A percentile compares a stretch with the other conserved stretches of the same genome.
These are phyloP conservation scores for Patiria pectinifera DNA, from an alignment of 53 echinoderm and acorn worm species.

Conservation along the genomic window DNA sequence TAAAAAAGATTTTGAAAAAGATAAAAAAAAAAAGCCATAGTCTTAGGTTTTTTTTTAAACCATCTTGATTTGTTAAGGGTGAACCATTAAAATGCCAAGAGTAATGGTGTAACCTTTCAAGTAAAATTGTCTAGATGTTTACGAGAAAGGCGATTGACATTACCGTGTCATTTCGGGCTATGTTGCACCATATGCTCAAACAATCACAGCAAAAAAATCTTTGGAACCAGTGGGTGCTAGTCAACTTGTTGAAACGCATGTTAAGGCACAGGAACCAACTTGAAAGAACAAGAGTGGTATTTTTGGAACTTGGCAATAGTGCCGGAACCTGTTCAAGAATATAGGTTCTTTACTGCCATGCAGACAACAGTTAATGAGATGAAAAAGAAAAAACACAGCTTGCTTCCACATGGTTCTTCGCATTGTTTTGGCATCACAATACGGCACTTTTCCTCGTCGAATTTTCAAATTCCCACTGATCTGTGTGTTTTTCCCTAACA, in stretches of 20 bases:
- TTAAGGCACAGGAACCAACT: too few relatives aligned
- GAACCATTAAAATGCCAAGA: too few relatives aligned
- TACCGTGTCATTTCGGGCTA: neutral
- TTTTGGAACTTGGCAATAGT: too few relatives aligned
- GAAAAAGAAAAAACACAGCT: neutral
- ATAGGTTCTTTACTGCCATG: too few relatives aligned
- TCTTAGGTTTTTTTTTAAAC: neutral
- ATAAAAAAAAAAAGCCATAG: neutral
- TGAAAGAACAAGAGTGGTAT: neutral
- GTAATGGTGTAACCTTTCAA: neutral
- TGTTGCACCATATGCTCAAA: neutral
- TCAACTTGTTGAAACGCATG: neutral
- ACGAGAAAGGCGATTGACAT: neutral
- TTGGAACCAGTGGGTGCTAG: neutral
- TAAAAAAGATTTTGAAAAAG: neutral
- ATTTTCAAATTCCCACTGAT: neutral
- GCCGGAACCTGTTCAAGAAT: too few relatives aligned
- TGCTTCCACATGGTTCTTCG: neutral
- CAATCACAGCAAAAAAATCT: neutral
- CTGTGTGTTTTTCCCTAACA: neutral
- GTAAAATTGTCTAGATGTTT: neutral
- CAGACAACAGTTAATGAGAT: neutral
- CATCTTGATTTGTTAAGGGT: neutral
- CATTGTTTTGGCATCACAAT: neutral
- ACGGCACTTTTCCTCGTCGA: neutral